phyloP scores from a whole-genome alignment of 2,113 vertebrate genomes.

The Aphelocoma coerulescens region DNA sequence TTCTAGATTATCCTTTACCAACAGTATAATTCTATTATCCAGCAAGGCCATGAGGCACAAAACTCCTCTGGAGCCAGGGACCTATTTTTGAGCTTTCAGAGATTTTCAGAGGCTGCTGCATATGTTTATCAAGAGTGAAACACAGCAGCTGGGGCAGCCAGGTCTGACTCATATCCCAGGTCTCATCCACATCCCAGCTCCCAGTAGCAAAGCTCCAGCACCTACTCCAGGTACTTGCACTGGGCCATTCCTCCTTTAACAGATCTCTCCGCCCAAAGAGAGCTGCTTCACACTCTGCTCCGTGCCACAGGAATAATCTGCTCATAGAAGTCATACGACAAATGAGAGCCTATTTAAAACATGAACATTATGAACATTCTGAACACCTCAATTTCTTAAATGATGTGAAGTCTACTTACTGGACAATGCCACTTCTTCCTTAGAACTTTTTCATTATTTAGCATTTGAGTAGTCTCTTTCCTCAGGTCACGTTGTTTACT shows the following conservation, averaged over 20 bases:
- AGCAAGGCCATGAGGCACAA: rapidly evolving
- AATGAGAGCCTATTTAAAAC: background rate
- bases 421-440: background rate
- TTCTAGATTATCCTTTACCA: background rate
- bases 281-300: background rate
- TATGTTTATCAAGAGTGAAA: background rate
- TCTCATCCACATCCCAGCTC: background rate
- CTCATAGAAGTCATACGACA: background rate
- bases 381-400: background rate
- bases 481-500: background rate
- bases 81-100: background rate
- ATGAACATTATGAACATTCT: background rate
- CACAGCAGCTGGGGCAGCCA: background rate
- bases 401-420: background rate
- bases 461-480: background rate
- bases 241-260: rapidly evolving
- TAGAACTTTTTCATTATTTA: too few species aligned
- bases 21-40: background rate
- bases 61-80: background rate
- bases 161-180: background rate
- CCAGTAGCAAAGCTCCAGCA: background rate
- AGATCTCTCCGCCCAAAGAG: too few species aligned
- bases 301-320: background rate
- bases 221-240: background rate
- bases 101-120: background rate